phyloP scores from a whole-genome alignment of 2,797 vertebrate genomes.

The Sternotherus odoratus region DNA sequence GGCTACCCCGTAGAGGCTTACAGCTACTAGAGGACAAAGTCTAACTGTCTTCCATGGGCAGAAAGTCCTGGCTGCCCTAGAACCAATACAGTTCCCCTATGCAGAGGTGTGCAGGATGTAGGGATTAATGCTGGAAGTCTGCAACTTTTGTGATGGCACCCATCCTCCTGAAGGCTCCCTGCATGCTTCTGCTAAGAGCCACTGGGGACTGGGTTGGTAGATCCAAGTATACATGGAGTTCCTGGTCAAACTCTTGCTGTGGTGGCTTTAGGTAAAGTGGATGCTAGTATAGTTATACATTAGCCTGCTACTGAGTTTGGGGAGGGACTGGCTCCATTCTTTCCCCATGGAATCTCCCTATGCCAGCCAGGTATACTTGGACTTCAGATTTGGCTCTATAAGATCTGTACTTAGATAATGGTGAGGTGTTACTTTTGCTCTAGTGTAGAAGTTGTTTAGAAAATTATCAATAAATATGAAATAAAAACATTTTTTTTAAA shows the following conservation, averaged over 20 bases:
- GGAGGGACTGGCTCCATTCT: not conserved
- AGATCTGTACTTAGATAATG: not conserved
- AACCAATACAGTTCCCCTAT: fast-evolving
- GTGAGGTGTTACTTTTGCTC: not conserved
- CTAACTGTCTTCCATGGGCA: not conserved
- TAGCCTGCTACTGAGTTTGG: not conserved
- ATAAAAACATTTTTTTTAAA: not conserved
- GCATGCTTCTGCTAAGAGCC: not conserved
- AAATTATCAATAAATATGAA: not conserved
- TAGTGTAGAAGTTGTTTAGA: not conserved
- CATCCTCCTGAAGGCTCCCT: not conserved
- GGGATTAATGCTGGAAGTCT: not conserved
- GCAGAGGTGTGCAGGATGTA: not conserved
- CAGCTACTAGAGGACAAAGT: not conserved
- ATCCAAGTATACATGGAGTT: not conserved
- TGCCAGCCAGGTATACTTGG: not conserved
- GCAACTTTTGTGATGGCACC: fast-evolving
- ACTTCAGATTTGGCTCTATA: not conserved
- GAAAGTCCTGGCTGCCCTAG: not conserved
- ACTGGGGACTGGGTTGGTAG: not conserved
- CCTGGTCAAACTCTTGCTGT: not conserved
- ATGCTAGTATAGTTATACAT: not conserved
- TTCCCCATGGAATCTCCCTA: not conserved
- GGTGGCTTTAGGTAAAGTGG: not conserved
- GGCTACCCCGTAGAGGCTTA: not conserved